A percentile compares a stretch with the other conserved stretches of the same genome.
Evolutionary conservation across 2,113 vertebrate genomes (phyloP).

Genomic region (Pachycephala philippinensis): DNA sequence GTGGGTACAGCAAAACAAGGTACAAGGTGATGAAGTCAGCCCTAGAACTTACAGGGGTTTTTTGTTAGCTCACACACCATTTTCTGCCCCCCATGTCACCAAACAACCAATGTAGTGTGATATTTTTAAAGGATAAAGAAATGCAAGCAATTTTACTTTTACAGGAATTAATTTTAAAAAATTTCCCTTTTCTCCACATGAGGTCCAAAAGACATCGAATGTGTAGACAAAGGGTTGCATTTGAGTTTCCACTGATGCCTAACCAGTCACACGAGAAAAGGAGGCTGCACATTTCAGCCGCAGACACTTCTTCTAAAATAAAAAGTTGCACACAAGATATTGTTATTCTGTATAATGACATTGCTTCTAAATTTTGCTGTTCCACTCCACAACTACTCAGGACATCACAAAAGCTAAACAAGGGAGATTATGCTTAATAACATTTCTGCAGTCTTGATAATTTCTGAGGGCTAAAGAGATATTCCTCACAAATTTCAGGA

Average conservation of each 20-base stretch:
- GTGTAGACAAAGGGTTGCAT: accelerated
- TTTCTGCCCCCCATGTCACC: not conserved
- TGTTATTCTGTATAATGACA: not conserved
- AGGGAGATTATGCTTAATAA: not conserved
- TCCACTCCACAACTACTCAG: not conserved
- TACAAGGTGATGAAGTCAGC: not conserved
- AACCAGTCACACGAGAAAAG: not conserved
- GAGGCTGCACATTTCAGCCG: not conserved
- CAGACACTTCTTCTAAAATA: not conserved
- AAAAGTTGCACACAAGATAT: not conserved
- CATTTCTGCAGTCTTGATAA: not conserved
- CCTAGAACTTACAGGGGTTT: accelerated
- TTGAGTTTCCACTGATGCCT: not conserved
- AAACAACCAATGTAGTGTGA: accelerated
- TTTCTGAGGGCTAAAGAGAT: not conserved
- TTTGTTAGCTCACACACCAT: not conserved
- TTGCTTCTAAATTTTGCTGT: not conserved
- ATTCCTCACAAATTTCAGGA: not conserved
- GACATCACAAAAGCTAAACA: not conserved
- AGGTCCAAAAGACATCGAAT: not conserved
- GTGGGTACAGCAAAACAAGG: not conserved
- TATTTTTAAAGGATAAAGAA: not conserved
- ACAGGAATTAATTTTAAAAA: not conserved
- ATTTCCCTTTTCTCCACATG: not conserved
- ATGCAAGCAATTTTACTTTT: not conserved